These are phyloP conservation scores for Hippolais icterina DNA, from an alignment of 2,113 vertebrate species.

Conservation along the genomic window DNA sequence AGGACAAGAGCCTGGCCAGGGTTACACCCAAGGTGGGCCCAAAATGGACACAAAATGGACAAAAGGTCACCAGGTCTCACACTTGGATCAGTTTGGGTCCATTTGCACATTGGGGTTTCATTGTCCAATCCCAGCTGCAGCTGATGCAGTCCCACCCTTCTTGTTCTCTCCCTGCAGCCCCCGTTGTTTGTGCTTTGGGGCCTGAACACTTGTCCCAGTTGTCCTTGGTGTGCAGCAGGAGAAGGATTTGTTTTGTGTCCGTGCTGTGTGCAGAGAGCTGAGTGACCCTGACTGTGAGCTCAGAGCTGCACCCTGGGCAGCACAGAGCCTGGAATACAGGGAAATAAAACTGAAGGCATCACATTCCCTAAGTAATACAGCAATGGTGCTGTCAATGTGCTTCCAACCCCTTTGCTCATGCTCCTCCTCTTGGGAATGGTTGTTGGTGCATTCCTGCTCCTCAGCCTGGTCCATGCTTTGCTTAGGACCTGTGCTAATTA, in stretches of 20 bases:
- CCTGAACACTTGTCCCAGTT: too few species aligned
- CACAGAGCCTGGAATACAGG: neutral
- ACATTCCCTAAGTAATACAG: neutral
- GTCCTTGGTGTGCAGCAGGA: too few species aligned
- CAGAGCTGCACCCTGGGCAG: neutral
- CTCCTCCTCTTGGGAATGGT: neutral
- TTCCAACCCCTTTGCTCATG: neutral
- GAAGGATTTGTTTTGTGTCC: too few species aligned
- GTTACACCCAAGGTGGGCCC: neutral
- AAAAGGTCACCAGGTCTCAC: neutral
- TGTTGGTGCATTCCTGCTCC: rapidly evolving
- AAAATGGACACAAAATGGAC: neutral
- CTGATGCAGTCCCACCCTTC: too few species aligned
- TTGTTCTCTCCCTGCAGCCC: too few species aligned
- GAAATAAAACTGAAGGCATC: neutral
- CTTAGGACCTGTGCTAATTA: neutral
- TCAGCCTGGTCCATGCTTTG: neutral
- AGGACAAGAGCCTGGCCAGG: neutral
- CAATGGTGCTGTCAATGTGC: rapidly evolving
- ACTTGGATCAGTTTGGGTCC: neutral
- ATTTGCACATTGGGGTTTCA: neutral
- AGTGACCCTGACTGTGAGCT: neutral
- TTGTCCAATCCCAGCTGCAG: too few species aligned
- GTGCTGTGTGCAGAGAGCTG: neutral
- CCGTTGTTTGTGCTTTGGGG: too few species aligned